Conservation (phyloP, 2,113 vertebrate genomes). For the Eolophus roseicapilla region DNA sequence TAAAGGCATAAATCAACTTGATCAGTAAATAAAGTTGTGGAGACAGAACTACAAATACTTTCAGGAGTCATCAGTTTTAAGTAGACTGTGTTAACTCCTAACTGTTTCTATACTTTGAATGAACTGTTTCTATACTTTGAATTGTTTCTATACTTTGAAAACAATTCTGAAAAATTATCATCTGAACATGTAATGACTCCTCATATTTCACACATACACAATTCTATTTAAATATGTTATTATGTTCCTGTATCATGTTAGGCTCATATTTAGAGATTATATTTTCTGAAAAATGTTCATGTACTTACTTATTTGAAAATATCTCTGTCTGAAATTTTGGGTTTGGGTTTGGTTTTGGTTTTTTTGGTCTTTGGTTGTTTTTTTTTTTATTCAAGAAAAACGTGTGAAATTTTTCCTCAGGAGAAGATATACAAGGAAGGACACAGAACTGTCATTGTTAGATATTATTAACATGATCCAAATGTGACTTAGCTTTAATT, state of each 20-base stretch:
- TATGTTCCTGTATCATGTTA: background rate
- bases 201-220: background rate
- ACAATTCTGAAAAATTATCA: background rate
- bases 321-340: background rate
- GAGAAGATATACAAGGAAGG: background rate
- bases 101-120: background rate
- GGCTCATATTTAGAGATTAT: background rate
- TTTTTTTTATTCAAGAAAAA: background rate
- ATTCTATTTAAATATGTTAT: background rate
- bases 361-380: background rate
- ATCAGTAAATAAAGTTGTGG: background rate
- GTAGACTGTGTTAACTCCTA: background rate
- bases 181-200: background rate
- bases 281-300: background rate
- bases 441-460: background rate
- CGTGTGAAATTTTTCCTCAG: background rate
- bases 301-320: background rate
- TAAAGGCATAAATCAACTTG: background rate
- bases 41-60: background rate
- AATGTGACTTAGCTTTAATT: background rate
- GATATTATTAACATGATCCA: background rate
- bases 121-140: background rate
- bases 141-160: background rate
- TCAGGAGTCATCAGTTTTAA: background rate
- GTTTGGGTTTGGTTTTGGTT: accelerated